A percentile compares a stretch with the other conserved stretches of the same genome.
Conservation (phyloP, 2,113 vertebrate species). For the Protobothrops mucrosquamatus region DNA sequence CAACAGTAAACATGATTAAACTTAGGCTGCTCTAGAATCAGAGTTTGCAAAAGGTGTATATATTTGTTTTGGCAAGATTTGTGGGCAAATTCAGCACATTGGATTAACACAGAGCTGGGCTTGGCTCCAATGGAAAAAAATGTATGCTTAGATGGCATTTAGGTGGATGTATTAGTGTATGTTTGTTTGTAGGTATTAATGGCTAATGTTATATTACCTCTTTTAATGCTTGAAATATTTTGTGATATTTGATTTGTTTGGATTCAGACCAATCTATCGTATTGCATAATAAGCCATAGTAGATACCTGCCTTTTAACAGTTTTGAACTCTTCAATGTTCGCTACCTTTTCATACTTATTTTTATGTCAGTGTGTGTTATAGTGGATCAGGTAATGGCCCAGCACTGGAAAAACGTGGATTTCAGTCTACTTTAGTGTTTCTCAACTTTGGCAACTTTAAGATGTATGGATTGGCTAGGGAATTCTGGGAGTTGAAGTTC, state of each 20-base stretch:
- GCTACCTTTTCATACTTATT: not conserved
- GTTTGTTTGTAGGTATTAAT: conserved; percentile 7
- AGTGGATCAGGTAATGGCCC: not conserved
- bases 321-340: not conserved
- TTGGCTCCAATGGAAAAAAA: not conserved
- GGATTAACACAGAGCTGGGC: not conserved
- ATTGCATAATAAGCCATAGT: not conserved
- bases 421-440: not conserved
- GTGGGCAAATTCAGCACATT: not conserved
- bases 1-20: not conserved
- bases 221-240: not conserved
- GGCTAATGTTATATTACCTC: not conserved
- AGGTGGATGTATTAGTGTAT: not conserved
- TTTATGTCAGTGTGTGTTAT: not conserved
- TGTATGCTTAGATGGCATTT: not conserved
- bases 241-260: not conserved
- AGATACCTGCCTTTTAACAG: not conserved
- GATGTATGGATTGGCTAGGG: not conserved
- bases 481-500: not conserved
- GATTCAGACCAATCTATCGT: not conserved
- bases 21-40: conserved; percentile 1
- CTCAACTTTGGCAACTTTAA: not conserved
- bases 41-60: conserved; percentile 10
- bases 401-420: not conserved
- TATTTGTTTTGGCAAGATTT: conserved; percentile 16